These are phyloP conservation scores for Cosmia trapezina DNA, from an alignment of 2,888 invertebrate genomes.

Conservation along the genomic window DNA sequence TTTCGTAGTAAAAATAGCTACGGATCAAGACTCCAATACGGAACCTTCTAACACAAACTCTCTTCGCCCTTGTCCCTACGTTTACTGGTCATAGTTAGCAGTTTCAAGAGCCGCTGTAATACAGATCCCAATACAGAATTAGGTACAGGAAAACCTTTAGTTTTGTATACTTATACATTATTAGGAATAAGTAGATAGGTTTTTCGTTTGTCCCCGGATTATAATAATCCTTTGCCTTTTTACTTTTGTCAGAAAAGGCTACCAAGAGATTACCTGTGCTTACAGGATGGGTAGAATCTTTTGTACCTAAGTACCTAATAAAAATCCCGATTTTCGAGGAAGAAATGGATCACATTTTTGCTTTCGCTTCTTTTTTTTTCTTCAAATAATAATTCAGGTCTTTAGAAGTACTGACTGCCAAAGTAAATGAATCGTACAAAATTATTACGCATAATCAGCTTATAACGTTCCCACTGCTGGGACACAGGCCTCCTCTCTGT, in stretches of 20 bases:
- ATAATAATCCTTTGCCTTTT: neutral
- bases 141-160: constrained; percentile 49
- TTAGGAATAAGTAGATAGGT: neutral
- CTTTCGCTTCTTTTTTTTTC: neutral
- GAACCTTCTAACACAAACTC: constrained; percentile 29
- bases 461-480: too few relatives aligned
- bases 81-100: constrained; percentile 68
- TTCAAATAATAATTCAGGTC: neutral
- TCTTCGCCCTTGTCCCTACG: constrained; percentile 22
- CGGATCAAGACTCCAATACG: constrained; percentile 13
- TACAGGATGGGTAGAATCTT: neutral
- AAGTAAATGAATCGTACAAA: too few relatives aligned
- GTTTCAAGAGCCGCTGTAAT: constrained; percentile 65
- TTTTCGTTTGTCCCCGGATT: constrained; percentile 24
- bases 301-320: neutral
- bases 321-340: neutral
- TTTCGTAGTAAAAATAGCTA: neutral
- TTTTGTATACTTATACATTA: constrained; percentile 12
- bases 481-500: too few relatives aligned
- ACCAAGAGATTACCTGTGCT: neutral
- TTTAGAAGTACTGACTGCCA: neutral
- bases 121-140: constrained; percentile 65
- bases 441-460: too few relatives aligned
- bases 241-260: neutral
- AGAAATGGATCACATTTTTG: neutral